Evolutionary conservation across 2,888 invertebrate species (phyloP), one percentile per base, ranked within the genome.

Genomic region (Sarcophaga subvicina): DNA sequence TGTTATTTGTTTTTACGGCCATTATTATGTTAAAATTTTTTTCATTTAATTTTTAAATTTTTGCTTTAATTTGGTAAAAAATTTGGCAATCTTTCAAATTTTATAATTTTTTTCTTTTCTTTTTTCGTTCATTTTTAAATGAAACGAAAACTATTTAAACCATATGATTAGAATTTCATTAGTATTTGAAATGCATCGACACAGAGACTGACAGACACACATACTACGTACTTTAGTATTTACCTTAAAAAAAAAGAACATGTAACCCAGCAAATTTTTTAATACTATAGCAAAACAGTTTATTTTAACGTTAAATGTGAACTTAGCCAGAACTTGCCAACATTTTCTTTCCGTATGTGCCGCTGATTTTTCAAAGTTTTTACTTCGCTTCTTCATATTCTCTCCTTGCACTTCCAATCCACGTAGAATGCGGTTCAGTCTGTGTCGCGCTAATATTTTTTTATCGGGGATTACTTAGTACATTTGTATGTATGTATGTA

Each of bases 81-180:
- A 63, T 77, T 89, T 89, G 89, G 89, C 89, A 89, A 84, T 45
- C 59, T 64, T 88, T 88, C 89, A 88, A 89, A 84, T 84, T 87
- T 87, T 79, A 79, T 76, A 69, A 84, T 79, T 20, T 62, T 79
- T 27, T 78, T 20, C 54, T n/a, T 54, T 70, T 27, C 3, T 70
- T 8, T 67, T 37, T 37, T 72, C 17, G 63, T 22, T 10, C 20
- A 37, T 71, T 73, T 69, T 60, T 22, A 63, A 80, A 83, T 84
- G 80, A 88, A 84, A 87, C 81, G 67, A 86, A 89, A 88, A 88
- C 85, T 77, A 78, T 22, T 85, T 78, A 84, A 81, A 79, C 88
- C 88, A 89, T 88, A 88, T 89, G 89, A 85, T 85, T 88, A 84
- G 80, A 75, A 75, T 81, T 88, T 85, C 84, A 78, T 85, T 83